Evolutionary conservation across 1,140 invertebrate genomes (phyloP).

Genomic region (Trichomalopsis sarcophagae): DNA sequence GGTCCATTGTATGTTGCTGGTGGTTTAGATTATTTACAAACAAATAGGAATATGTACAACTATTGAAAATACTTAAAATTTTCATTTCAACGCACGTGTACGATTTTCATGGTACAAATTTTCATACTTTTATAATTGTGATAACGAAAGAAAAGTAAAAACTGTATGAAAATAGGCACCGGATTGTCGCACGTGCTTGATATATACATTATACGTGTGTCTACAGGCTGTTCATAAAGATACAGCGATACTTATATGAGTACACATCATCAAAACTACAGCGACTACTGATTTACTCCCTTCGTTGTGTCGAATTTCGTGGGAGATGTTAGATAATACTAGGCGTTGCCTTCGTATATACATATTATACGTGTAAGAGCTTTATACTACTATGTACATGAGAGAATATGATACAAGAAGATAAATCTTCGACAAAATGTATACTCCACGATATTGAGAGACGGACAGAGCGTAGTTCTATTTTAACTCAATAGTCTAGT

Average conservation of each 20-base stretch:
- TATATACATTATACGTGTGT: not conserved
- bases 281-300: not conserved
- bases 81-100: not conserved
- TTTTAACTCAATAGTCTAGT: not conserved
- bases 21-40: constrained; percentile 27
- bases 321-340: not conserved
- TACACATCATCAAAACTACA: not conserved
- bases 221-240: not conserved
- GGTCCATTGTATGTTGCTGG: not conserved
- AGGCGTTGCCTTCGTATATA: not conserved
- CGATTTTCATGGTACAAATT: not conserved
- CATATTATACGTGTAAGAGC: not conserved
- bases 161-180: not conserved
- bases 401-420: not conserved
- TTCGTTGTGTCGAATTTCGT: not conserved
- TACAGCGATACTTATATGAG: not conserved
- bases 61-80: not conserved
- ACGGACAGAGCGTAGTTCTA: not conserved
- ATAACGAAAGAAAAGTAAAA: too few species aligned
- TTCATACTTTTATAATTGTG: not conserved
- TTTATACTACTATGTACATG: not conserved
- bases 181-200: not conserved
- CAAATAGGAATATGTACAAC: constrained; percentile 14
- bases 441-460: not conserved
- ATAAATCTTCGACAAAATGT: not conserved